Conservation (phyloP, 2,797 vertebrate species). For the Ptychadena robeensis region DNA sequence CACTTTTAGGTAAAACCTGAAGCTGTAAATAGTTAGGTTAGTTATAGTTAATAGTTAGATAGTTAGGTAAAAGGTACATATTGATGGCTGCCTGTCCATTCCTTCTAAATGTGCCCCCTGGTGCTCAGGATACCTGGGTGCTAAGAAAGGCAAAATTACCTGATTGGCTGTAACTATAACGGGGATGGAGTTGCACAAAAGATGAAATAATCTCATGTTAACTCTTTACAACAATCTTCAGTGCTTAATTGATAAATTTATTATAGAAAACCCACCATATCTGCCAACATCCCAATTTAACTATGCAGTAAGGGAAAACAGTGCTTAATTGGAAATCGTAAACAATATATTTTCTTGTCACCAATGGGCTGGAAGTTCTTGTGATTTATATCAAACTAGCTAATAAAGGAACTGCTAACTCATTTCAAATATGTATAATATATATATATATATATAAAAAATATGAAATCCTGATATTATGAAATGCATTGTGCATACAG, state of each 20-base stretch:
- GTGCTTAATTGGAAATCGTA: not conserved
- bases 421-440: no score
- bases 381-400: not conserved
- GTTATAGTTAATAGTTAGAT: no score
- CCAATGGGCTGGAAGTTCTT: not conserved
- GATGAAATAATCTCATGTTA: not conserved
- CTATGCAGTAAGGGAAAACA: no score
- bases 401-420: not conserved
- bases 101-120: not conserved
- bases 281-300: no score
- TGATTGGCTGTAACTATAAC: not conserved
- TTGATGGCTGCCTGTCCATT: not conserved
- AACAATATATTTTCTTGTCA: not conserved
- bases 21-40: not conserved
- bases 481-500: no score
- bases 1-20: not conserved
- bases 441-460: no score
- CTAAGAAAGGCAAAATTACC: not conserved
- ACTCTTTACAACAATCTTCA: no score
- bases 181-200: not conserved
- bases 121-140: not conserved
- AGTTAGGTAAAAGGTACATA: no score
- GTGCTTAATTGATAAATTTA: no score
- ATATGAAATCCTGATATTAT: no score
- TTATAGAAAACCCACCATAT: no score